phyloP scores from a whole-genome alignment of 2,113 vertebrate species.

The Sciurus niger region DNA sequence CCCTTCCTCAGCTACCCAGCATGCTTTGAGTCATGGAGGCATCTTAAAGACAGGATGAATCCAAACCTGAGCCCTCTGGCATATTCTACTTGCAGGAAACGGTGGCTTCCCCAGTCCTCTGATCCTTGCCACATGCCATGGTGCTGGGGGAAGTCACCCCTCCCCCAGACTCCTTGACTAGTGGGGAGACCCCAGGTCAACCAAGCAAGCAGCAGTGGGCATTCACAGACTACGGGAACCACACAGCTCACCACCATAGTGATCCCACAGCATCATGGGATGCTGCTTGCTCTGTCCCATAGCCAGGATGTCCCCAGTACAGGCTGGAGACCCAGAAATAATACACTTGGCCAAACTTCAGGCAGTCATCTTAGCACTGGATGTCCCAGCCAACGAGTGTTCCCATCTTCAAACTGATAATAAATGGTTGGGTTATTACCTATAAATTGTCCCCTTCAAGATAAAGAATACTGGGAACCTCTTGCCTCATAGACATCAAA shows the following conservation, averaged over 20 bases:
- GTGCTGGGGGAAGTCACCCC: not conserved
- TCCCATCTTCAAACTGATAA: not conserved
- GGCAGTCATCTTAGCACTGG: not conserved
- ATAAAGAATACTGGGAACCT: not conserved
- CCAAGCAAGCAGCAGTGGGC: not conserved
- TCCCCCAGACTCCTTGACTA: not conserved
- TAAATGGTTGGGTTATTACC: not conserved
- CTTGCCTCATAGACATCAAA: not conserved
- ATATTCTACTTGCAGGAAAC: not conserved
- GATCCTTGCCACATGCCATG: not conserved
- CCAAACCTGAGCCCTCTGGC: not conserved
- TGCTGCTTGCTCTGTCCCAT: not conserved
- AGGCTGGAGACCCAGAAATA: not conserved
- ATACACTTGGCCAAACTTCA: not conserved
- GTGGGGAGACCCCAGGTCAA: not conserved
- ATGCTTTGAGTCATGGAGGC: not conserved
- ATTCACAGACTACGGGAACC: rapidly evolving
- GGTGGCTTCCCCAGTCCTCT: not conserved
- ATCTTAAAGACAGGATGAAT: not conserved
- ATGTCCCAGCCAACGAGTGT: not conserved
- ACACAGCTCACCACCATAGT: rapidly evolving
- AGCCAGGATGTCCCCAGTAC: not conserved
- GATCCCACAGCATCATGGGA: too few species aligned
- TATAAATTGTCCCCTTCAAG: not conserved
- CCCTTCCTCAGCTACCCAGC: not conserved